A percentile compares a stretch with the other conserved stretches of the same genome.
Evolutionary conservation across 92 coral and sea anemone genomes (phyloP).

Genomic region (Porites lobata): DNA sequence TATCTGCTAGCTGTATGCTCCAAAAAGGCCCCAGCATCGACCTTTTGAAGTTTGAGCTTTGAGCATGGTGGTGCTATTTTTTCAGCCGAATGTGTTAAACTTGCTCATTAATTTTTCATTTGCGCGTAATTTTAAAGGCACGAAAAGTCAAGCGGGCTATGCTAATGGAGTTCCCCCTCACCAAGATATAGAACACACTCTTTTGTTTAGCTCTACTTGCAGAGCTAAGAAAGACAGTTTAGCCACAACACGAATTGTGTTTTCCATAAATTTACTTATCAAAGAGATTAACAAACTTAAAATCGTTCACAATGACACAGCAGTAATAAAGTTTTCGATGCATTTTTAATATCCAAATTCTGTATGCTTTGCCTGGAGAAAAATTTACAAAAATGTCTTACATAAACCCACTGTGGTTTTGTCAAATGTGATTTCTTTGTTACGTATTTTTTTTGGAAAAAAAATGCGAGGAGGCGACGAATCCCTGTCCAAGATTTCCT

Average conservation of each 20-base stretch:
- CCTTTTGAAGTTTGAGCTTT: background rate
- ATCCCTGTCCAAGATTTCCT: background rate
- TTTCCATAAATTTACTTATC: slow-evolving; percentile 34
- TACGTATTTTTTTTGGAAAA: slow-evolving; percentile 7
- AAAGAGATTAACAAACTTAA: slow-evolving; percentile 32
- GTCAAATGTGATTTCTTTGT: background rate
- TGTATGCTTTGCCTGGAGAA: slow-evolving; percentile 23
- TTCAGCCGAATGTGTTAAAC: background rate
- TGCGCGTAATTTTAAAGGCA: slow-evolving; percentile 29
- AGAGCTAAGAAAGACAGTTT: slow-evolving; percentile 12
- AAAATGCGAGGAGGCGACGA: background rate
- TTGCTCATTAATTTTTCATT: slow-evolving; percentile 30
- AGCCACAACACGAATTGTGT: slow-evolving; percentile 16
- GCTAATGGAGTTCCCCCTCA: slow-evolving; percentile 35
- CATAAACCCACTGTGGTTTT: slow-evolving; percentile 1
- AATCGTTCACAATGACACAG: slow-evolving; percentile 6
- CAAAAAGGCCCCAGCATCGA: too few relatives aligned
- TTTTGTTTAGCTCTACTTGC: slow-evolving; percentile 18
- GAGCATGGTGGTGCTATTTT: background rate
- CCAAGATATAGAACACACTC: background rate
- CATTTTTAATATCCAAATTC: slow-evolving; percentile 51
- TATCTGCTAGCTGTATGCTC: background rate
- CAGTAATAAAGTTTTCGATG: slow-evolving; percentile 3
- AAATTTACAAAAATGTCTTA: slow-evolving; percentile 35
- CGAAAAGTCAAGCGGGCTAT: slow-evolving; percentile 47